Percentiles rank a stretch among this genome's conserved stretches.
Conservation (phyloP, 1,140 invertebrate genomes). For the Drosophila lacertosa region DNA sequence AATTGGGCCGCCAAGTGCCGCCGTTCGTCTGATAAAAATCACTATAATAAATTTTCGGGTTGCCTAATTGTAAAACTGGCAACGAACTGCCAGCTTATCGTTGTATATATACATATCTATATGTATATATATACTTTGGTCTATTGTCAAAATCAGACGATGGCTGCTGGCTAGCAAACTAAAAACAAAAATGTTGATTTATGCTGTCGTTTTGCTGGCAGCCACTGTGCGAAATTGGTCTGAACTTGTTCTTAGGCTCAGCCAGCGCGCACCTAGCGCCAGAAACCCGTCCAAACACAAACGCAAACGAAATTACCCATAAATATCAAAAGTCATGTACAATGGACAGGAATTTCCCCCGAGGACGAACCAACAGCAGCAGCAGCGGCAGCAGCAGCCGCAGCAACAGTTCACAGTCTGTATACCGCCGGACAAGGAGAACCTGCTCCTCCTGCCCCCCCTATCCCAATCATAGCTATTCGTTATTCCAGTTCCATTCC, state of each 20-base stretch:
- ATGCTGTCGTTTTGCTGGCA: constrained; percentile 43
- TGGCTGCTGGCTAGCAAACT: constrained; percentile 58
- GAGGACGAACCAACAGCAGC: constrained; percentile 39
- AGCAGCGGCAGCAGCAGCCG: neutral
- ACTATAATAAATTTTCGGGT: constrained; percentile 69
- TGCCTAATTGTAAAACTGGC: constrained; percentile 79
- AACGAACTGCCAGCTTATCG: constrained; percentile 51
- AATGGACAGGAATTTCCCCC: constrained; percentile 81
- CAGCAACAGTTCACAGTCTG: constrained; percentile 19
- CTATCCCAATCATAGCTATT: neutral
- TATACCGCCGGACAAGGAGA: constrained; percentile 27
- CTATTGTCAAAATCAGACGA: constrained; percentile 73
- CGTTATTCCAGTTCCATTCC: neutral
- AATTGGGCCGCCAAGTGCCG: constrained; percentile 77
- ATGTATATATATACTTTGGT: constrained; percentile 31
- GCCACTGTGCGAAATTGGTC: constrained; percentile 12
- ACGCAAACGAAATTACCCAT: constrained; percentile 80
- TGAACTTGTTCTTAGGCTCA: constrained; percentile 19
- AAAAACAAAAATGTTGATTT: constrained; percentile 83
- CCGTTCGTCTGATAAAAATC: constrained; percentile 80
- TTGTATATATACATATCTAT: constrained; percentile 18
- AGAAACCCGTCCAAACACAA: constrained; percentile 56
- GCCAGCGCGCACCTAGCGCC: constrained; percentile 58
- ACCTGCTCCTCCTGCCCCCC: neutral
- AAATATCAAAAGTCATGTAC: constrained; percentile 83